Conservation (phyloP, 2,888 invertebrate species). For the Choreutis nemorana region DNA sequence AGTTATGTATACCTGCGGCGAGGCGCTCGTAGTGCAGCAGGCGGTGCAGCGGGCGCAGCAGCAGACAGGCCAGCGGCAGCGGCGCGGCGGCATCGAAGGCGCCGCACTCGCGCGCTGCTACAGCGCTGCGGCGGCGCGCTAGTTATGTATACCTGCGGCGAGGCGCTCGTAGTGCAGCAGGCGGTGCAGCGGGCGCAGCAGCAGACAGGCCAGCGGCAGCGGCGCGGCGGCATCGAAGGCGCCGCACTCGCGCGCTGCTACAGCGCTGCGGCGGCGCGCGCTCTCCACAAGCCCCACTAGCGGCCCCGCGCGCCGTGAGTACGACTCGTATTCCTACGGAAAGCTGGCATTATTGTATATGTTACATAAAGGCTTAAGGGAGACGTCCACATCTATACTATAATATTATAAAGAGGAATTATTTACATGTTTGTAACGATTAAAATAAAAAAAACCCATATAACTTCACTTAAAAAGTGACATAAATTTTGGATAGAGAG, state of each 20-base stretch:
- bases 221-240: constrained; percentile 67
- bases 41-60: constrained; percentile 85
- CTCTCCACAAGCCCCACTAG: constrained; percentile 85
- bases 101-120: constrained; percentile 83
- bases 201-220: constrained; percentile 84
- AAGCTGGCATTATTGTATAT: constrained; percentile 1
- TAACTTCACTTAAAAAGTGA: background rate
- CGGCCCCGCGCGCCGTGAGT: constrained; percentile 71
- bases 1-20: no score
- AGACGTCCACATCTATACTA: no score
- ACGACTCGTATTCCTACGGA: constrained; percentile 69
- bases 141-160: constrained; percentile 76
- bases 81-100: constrained; percentile 81
- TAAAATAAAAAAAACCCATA: no score
- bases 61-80: constrained; percentile 83
- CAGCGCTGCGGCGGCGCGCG: constrained; percentile 75
- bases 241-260: constrained; percentile 60
- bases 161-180: constrained; percentile 83
- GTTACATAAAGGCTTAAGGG: no score
- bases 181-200: constrained; percentile 89
- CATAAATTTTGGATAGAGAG: background rate
- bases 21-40: constrained; percentile 83
- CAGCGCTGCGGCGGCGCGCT: constrained; percentile 81
- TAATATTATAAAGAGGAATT: no score
- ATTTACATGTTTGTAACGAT: no score